Evolutionary conservation across 2,113 vertebrate species (phyloP).

Genomic region (Camelus bactrianus): DNA sequence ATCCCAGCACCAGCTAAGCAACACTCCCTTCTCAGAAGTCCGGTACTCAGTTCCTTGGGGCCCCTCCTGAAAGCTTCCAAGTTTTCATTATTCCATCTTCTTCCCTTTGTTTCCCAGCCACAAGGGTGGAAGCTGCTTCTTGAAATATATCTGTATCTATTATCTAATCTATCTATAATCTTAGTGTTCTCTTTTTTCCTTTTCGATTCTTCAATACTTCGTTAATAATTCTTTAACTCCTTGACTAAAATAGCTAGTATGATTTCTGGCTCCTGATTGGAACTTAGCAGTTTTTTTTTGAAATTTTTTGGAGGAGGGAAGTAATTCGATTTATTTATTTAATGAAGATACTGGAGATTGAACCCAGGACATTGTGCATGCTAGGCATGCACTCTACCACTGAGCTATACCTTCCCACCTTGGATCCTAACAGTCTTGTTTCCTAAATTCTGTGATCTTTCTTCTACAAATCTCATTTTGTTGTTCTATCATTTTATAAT

Average conservation of each 20-base stretch:
- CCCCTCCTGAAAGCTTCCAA: not conserved
- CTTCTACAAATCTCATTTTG: not conserved
- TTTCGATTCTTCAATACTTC: not conserved
- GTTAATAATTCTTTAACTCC: not conserved
- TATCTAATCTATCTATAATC: not conserved
- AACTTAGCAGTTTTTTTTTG: not conserved
- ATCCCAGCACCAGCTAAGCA: not conserved
- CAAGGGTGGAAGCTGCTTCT: not conserved
- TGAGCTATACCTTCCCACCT: too few relatives aligned
- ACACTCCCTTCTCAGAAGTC: not conserved
- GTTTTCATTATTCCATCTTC: not conserved
- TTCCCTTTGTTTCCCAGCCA: not conserved
- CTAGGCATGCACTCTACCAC: too few relatives aligned
- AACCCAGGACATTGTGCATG: too few relatives aligned
- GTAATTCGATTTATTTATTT: too few relatives aligned
- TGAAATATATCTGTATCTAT: not conserved
- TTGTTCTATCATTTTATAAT: slow-evolving; percentile 4
- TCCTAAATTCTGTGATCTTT: not conserved
- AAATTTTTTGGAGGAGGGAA: too few relatives aligned
- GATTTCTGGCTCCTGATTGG: not conserved
- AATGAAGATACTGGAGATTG: too few relatives aligned
- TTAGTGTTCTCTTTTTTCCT: not conserved
- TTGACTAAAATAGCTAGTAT: slow-evolving; percentile 7
- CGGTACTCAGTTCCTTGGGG: not conserved
- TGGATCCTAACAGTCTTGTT: not conserved